These are phyloP conservation scores for Nyctibius bracteatus DNA, from an alignment of 2,113 vertebrate genomes.

Conservation along the genomic window DNA sequence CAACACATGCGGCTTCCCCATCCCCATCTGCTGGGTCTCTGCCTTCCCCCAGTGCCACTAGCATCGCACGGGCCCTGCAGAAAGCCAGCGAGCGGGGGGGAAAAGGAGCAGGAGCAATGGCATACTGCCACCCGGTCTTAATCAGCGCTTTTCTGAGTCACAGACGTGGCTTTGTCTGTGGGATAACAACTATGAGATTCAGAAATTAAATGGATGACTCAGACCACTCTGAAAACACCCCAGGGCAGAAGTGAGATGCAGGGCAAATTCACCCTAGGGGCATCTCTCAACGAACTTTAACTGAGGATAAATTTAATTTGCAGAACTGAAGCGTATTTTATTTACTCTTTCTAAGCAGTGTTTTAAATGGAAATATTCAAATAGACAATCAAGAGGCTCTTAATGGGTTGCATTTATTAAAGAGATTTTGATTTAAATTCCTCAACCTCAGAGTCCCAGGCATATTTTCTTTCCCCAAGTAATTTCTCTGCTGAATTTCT, in stretches of 20 bases:
- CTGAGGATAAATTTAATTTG: constrained; percentile 6
- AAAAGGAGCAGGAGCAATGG: rapidly evolving
- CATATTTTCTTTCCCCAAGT: neutral
- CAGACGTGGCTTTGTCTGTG: neutral
- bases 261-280: neutral
- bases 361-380: constrained; percentile 33
- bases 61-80: rapidly evolving
- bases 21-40: neutral
- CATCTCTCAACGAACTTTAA: constrained; percentile 1
- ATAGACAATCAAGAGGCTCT: neutral
- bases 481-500: neutral
- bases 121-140: rapidly evolving
- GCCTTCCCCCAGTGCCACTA: neutral
- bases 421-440: constrained; percentile 13
- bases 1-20: rapidly evolving
- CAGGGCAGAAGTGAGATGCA: constrained; percentile 10
- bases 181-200: neutral
- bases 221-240: constrained; percentile 33
- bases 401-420: constrained; percentile 18
- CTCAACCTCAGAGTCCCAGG: neutral
- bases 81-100: neutral
- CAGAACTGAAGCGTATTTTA: constrained; percentile 5
- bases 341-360: constrained; percentile 7
- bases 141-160: neutral
- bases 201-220: constrained; percentile 49